Percentiles rank a stretch among this genome's conserved stretches.
phyloP scores from a whole-genome alignment of 1,140 invertebrate species.

The Drosophila persimilis region DNA sequence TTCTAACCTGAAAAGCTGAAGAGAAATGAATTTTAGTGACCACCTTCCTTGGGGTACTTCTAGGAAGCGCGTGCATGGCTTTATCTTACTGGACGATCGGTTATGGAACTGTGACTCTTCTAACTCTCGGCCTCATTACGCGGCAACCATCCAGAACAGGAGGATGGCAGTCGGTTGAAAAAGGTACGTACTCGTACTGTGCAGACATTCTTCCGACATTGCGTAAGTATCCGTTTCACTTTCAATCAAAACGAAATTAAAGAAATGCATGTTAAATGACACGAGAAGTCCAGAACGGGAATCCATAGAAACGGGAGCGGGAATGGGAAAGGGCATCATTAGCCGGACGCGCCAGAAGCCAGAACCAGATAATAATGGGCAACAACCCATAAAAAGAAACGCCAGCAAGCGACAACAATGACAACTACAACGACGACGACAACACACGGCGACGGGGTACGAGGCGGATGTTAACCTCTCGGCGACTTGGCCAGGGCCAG shows the following conservation, averaged over 20 bases:
- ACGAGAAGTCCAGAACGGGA: conserved; percentile 22
- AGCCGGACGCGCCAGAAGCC: conserved; percentile 20
- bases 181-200: no score
- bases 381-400: conserved; percentile 35
- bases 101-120: conserved; percentile 23
- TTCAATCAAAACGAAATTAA: conserved; percentile 68
- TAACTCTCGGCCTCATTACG: conserved; percentile 24
- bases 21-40: no score
- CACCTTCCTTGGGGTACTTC: no score
- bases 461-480: conserved; percentile 23
- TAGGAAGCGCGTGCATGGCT: no score
- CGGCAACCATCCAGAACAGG: conserved; percentile 25
- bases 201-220: conserved; percentile 4
- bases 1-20: no score
- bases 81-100: conserved; percentile 10
- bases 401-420: conserved; percentile 3
- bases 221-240: conserved; percentile 57
- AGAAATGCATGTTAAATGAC: conserved; percentile 62
- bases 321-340: conserved; percentile 39
- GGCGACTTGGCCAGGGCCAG: background rate
- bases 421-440: no score
- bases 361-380: conserved; percentile 47
- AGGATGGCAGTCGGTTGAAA: background rate
- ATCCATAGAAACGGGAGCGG: conserved; percentile 3
- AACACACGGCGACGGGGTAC: no score